Evolutionary conservation across 2,113 vertebrate genomes (phyloP).

Genomic region (Gopherus evgoodei): DNA sequence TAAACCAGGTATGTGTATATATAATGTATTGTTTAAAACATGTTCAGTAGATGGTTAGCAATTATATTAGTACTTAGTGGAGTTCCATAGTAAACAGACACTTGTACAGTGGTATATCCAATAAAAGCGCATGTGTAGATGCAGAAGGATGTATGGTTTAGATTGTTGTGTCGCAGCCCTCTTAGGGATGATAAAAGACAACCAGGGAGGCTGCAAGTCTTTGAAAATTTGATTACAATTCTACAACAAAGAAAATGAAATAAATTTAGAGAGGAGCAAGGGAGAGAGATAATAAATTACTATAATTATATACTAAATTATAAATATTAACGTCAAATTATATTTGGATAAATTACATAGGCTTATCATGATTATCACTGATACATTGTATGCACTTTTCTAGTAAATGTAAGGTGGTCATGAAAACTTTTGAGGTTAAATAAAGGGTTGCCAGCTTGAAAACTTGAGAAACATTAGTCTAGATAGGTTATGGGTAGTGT

Average conservation of each 20-base stretch:
- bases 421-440: background rate
- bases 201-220: background rate
- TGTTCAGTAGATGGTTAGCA: background rate
- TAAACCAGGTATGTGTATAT: conserved; percentile 84
- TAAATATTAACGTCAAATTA: background rate
- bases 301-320: background rate
- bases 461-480: background rate
- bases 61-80: background rate
- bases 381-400: background rate
- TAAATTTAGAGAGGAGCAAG: too few relatives aligned
- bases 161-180: background rate
- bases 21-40: background rate
- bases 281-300: background rate
- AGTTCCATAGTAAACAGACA: background rate
- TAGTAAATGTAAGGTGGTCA: background rate
- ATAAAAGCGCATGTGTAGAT: background rate
- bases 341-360: background rate
- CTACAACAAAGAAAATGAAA: background rate
- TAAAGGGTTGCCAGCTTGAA: background rate
- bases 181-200: background rate
- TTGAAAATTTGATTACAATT: background rate
- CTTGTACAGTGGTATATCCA: background rate
- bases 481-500: background rate
- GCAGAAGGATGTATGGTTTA: background rate
- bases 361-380: background rate